phyloP scores from a whole-genome alignment of 2,888 invertebrate species.

The Drosophila conformis region DNA sequence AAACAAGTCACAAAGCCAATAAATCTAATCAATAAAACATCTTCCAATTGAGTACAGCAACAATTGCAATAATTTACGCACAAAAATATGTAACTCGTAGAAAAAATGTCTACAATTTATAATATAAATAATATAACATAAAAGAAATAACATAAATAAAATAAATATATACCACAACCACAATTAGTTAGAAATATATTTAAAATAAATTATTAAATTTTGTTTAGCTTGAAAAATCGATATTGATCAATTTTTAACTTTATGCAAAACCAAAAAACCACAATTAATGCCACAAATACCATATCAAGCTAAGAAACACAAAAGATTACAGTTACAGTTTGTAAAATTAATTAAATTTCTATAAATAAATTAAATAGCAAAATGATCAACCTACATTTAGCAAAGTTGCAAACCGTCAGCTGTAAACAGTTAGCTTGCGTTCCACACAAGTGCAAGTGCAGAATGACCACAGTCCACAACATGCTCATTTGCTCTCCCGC shows the following conservation, averaged over 20 bases:
- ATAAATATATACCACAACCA: not conserved
- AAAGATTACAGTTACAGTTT: not conserved
- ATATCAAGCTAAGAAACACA: not conserved
- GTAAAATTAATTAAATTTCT: not conserved
- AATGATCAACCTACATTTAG: conserved; percentile 17
- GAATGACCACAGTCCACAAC: conserved; percentile 54
- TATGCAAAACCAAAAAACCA: not conserved
- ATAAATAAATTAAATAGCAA: not conserved
- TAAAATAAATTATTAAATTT: not conserved
- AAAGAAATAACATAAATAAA: not conserved
- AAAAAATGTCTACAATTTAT: too few relatives aligned
- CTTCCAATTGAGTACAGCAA: not conserved
- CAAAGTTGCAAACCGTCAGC: conserved; percentile 35
- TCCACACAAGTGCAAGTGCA: conserved; percentile 55
- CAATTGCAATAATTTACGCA: not conserved
- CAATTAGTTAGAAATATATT: not conserved
- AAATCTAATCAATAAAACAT: not conserved
- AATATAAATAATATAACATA: too few relatives aligned
- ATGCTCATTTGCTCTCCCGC: conserved; percentile 3
- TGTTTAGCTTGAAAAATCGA: too few relatives aligned
- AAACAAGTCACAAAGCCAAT: not conserved
- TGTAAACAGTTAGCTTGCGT: conserved; percentile 34
- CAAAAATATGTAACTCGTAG: not conserved
- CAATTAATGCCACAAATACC: not conserved
- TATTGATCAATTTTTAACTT: not conserved